Evolutionary conservation across 2,113 vertebrate genomes (phyloP), one percentile per base, ranked within the genome.

Genomic region (Tachysurus fulvidraco): DNA sequence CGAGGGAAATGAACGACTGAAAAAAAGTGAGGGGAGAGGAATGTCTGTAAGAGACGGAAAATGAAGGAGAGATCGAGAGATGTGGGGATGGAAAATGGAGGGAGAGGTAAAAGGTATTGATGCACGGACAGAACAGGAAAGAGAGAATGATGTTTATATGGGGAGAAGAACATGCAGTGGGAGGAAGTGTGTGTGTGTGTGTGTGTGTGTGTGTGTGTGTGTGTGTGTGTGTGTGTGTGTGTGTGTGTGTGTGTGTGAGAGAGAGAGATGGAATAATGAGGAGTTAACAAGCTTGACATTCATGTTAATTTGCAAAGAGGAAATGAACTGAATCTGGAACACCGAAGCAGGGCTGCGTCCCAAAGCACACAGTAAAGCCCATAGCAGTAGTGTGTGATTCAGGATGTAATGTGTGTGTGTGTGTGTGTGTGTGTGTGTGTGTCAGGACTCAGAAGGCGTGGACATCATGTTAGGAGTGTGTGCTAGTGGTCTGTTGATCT

Each of bases 401-500:
- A n/a, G n/a, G n/a, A n/a, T n/a, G n/a, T n/a, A n/a, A 65, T 23
- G 71, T 54, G 81, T 50, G 25, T 73, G 76, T n/a, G 74, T 23
- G 13, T 84, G 28, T 71, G 64, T 62, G 52, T 69, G 57, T 78
- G 57, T 73, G 50, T 81, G 55, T 73, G 73, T 84, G 57, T 81
- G 86, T 81, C 17, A 99, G 98, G 98, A 99, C 91, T 99, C 97
- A 0, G 98, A 99, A 94, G 97, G 96, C 0, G 98, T 99, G 93
- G 98, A 99, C 94, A 99, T 99, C 95, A 99, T 98, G 96, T 91
- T 99, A 64, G 98, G 98, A 0, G 97, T 99, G 50, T 99, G 98
- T 88, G 95, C 98, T 89, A 99, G 98, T 0, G 98, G 98, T 14
- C 95, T 99, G 73, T 93, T 99, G 89, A 98, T 99, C 93, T 99